Evolutionary conservation across 1,140 invertebrate genomes (phyloP).

Genomic region (Trichomalopsis sarcophagae): DNA sequence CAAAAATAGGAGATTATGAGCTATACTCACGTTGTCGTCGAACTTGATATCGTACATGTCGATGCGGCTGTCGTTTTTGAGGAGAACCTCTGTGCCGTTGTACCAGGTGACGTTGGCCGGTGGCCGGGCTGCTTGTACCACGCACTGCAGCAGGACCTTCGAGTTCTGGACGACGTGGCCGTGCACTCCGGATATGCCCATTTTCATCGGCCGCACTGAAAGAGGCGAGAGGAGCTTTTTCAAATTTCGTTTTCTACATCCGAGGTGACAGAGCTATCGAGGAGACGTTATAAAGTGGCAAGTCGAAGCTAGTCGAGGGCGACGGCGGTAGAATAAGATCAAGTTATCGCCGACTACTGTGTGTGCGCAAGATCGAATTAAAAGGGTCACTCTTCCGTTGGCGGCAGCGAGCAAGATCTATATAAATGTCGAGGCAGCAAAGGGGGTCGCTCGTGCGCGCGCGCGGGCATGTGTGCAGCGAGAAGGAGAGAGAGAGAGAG

Average conservation of each 20-base stretch:
- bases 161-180: constrained; percentile 86
- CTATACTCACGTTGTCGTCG: constrained; percentile 68
- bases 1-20: not conserved
- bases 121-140: constrained; percentile 85
- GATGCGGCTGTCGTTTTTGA: constrained; percentile 69
- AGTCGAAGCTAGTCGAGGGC: constrained; percentile 57
- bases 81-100: constrained; percentile 82
- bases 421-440: constrained; percentile 10
- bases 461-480: not conserved
- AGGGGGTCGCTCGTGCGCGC: not conserved
- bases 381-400: not conserved
- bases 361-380: constrained; percentile 30
- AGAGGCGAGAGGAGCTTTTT: not conserved
- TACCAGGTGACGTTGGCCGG: constrained; percentile 89
- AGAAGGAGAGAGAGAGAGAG: too few relatives aligned
- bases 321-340: constrained; percentile 53
- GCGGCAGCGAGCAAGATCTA: not conserved
- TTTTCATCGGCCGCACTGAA: constrained; percentile 85
- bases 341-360: not conserved
- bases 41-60: constrained; percentile 69
- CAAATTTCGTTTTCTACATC: too few relatives aligned
- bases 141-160: constrained; percentile 85
- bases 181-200: constrained; percentile 83
- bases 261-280: too few relatives aligned
- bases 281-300: not conserved